A percentile compares a stretch with the other conserved stretches of the same genome.
Conservation (phyloP, 2,888 invertebrate species). For the Chrysina gloriosa region DNA sequence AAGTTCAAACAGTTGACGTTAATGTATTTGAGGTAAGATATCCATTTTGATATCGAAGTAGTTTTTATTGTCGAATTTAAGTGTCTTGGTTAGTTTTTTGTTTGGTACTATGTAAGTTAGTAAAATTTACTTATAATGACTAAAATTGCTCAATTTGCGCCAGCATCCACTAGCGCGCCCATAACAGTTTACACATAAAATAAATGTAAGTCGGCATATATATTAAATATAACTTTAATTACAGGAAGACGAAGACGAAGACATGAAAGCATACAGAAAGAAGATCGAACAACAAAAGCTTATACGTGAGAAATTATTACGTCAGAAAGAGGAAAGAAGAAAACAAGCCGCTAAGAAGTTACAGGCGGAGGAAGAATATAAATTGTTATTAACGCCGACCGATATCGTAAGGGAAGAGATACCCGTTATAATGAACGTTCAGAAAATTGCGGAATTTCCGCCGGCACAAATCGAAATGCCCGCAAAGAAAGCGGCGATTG, state of each 20-base stretch:
- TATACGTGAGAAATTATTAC: slow-evolving; percentile 64
- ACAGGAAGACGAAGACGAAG: slow-evolving; percentile 65
- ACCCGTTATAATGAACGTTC: slow-evolving; percentile 28
- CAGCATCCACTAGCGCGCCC: neutral
- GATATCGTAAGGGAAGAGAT: slow-evolving; percentile 38
- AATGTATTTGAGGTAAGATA: slow-evolving; percentile 20
- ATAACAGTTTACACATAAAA: too few relatives aligned
- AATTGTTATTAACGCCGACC: slow-evolving; percentile 31
- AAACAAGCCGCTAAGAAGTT: slow-evolving; percentile 64
- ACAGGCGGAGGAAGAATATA: slow-evolving; percentile 41
- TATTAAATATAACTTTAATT: too few relatives aligned
- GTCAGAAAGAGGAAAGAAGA: slow-evolving; percentile 66
- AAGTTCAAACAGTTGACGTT: slow-evolving; percentile 49
- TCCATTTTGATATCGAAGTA: neutral
- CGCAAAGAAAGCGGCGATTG: neutral
- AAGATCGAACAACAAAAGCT: slow-evolving; percentile 67
- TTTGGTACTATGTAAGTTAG: too few relatives aligned
- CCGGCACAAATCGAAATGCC: neutral
- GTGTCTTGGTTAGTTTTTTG: too few relatives aligned
- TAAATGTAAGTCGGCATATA: too few relatives aligned
- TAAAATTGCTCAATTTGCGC: neutral
- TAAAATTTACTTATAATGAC: neutral
- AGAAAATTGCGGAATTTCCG: neutral
- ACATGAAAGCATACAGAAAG: slow-evolving; percentile 64
- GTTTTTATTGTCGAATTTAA: neutral